Evolutionary conservation across 2,113 vertebrate species (phyloP).

Genomic region (Chaetura pelagica): DNA sequence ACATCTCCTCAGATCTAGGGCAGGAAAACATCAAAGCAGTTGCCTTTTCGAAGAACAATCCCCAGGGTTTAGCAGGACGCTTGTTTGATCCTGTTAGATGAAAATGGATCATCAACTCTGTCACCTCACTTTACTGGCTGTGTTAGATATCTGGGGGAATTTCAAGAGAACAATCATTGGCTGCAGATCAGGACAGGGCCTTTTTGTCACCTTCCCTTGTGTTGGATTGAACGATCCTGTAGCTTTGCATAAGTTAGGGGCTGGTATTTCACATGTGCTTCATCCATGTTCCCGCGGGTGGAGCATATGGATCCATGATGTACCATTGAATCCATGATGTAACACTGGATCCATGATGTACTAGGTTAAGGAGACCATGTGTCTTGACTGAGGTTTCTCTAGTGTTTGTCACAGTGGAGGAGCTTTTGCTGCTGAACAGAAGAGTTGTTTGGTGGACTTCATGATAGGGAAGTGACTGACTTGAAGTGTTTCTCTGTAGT

Average conservation of each 20-base stretch:
- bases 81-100: conserved; percentile 26
- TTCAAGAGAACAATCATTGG: not conserved
- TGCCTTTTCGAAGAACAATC: conserved; percentile 22
- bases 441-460: not conserved
- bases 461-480: not conserved
- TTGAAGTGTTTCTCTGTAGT: not conserved
- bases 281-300: not conserved
- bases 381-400: not conserved
- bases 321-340: no score
- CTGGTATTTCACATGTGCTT: not conserved
- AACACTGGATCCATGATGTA: no score
- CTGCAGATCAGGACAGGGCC: not conserved
- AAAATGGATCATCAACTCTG: not conserved
- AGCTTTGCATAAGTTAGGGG: not conserved
- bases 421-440: not conserved
- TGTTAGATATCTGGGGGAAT: not conserved
- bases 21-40: conserved; percentile 39
- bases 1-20: conserved; percentile 3
- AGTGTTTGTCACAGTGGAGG: not conserved
- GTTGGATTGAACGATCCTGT: not conserved
- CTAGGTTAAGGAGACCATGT: not conserved
- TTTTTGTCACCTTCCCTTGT: not conserved
- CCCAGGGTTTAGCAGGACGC: not conserved
- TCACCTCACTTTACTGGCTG: not conserved
- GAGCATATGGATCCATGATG: not conserved